Conservation (phyloP, 2,797 vertebrate species). For the Lacerta bilineata region DNA sequence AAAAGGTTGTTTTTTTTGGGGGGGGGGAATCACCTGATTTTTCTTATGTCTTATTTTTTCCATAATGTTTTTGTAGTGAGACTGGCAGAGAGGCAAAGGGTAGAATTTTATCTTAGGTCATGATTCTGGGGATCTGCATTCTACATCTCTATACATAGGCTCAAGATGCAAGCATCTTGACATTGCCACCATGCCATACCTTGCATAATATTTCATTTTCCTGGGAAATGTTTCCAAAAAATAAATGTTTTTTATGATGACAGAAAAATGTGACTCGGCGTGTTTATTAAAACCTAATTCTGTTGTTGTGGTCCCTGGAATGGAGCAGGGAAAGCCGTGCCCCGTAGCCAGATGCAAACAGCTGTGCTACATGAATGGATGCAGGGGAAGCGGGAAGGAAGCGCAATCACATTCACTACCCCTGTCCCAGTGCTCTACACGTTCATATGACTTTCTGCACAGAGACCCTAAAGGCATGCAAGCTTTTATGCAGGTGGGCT, state of each 20-base stretch:
- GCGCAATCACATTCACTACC: not conserved
- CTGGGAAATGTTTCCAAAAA: conserved; percentile 42
- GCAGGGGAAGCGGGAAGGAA: not conserved
- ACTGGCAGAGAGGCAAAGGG: not conserved
- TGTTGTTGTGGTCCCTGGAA: not conserved
- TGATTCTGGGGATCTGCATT: not conserved
- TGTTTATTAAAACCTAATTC: conserved; percentile 19
- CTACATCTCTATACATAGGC: not conserved
- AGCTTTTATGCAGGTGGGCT: not conserved
- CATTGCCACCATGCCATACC: not conserved
- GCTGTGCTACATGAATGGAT: not conserved
- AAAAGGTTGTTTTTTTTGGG: not conserved
- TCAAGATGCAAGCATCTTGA: not conserved
- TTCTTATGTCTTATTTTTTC: not conserved
- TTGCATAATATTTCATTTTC: conserved; percentile 12
- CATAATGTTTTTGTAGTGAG: conserved; percentile 35
- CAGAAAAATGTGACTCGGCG: conserved; percentile 5
- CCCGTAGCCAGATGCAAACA: not conserved
- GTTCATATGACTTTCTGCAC: not conserved
- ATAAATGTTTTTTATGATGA: conserved; percentile 44
- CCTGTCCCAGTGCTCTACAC: not conserved
- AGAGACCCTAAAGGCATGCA: too few relatives aligned
- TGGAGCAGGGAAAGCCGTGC: not conserved
- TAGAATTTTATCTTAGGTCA: conserved; percentile 22
- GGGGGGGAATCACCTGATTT: not conserved